phyloP scores from a whole-genome alignment of 2,888 invertebrate species.

The Scaeva pyrastri region DNA sequence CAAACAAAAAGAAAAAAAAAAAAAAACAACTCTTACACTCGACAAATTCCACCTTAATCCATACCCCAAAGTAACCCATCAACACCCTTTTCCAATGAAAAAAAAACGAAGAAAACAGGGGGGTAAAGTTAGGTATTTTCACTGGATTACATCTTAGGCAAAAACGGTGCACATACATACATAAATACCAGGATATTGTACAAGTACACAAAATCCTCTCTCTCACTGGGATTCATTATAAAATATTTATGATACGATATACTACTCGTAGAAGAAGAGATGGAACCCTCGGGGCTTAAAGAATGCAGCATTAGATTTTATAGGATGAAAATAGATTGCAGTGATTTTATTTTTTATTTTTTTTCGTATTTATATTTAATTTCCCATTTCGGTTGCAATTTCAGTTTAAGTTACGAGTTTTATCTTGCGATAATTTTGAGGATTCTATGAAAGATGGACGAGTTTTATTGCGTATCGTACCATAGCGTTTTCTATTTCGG shows the following conservation, averaged over 20 bases:
- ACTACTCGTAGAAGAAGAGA: not conserved
- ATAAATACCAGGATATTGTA: not conserved
- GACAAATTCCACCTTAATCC: constrained; percentile 28
- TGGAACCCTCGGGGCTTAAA: constrained; percentile 35
- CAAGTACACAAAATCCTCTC: constrained; percentile 17
- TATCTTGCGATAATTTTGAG: not conserved
- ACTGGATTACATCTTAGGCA: constrained; percentile 15
- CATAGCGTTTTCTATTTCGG: too few species aligned
- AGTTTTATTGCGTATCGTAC: too few species aligned
- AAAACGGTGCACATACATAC: too few species aligned
- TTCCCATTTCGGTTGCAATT: not conserved
- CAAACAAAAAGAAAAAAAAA: constrained; percentile 3
- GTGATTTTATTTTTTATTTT: constrained; percentile 43
- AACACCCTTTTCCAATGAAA: constrained; percentile 57
- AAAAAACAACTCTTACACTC: constrained; percentile 24
- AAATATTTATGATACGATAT: constrained; percentile 54
- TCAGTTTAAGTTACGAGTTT: not conserved
- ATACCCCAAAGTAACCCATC: constrained; percentile 46
- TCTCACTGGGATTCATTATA: constrained; percentile 66
- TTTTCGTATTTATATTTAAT: not conserved
- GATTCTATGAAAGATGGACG: not conserved
- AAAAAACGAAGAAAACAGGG: constrained; percentile 8
- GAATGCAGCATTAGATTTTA: constrained; percentile 52
- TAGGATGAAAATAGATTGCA: constrained; percentile 52
- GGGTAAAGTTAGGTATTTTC: constrained; percentile 4